phyloP scores from a whole-genome alignment of 2,797 vertebrate genomes.

The Lindbergichthys nudifrons region DNA sequence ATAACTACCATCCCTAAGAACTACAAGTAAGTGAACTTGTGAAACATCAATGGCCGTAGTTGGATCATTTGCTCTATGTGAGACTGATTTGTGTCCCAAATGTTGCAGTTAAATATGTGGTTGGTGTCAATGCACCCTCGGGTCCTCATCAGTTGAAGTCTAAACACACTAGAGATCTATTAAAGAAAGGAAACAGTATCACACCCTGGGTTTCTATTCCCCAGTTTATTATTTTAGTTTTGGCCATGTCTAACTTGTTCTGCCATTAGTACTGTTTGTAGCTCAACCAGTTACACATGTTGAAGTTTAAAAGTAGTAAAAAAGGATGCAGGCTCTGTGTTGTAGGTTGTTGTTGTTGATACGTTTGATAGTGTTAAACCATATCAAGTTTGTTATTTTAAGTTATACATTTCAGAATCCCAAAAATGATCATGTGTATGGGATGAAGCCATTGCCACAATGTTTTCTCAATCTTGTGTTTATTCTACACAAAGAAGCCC shows the following conservation, averaged over 20 bases:
- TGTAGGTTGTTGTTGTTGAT: neutral
- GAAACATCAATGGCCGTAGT: conserved; percentile 1
- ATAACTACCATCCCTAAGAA: neutral
- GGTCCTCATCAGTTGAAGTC: conserved; percentile 37
- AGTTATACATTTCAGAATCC: neutral
- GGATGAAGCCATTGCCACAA: neutral
- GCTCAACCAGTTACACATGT: conserved; percentile 1
- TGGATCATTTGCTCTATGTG: neutral
- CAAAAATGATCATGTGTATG: neutral
- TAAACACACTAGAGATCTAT: conserved; percentile 59
- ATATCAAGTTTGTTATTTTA: neutral
- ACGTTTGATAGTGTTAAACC: neutral
- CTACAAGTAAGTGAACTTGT: neutral
- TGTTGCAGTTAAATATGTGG: conserved; percentile 33
- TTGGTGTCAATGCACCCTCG: conserved; percentile 13
- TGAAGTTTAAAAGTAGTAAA: neutral
- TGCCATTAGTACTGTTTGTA: neutral
- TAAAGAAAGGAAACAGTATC: conserved; percentile 3
- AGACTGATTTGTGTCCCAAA: conserved; percentile 37
- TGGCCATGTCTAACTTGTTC: neutral
- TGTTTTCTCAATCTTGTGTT: neutral
- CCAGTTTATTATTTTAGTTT: neutral
- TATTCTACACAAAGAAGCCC: neutral
- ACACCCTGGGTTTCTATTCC: neutral
- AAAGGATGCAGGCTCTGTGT: neutral